Percentiles rank a stretch among this genome's conserved stretches.
Evolutionary conservation across 2,888 invertebrate species (phyloP).

Genomic region (Diarsia brunnea): DNA sequence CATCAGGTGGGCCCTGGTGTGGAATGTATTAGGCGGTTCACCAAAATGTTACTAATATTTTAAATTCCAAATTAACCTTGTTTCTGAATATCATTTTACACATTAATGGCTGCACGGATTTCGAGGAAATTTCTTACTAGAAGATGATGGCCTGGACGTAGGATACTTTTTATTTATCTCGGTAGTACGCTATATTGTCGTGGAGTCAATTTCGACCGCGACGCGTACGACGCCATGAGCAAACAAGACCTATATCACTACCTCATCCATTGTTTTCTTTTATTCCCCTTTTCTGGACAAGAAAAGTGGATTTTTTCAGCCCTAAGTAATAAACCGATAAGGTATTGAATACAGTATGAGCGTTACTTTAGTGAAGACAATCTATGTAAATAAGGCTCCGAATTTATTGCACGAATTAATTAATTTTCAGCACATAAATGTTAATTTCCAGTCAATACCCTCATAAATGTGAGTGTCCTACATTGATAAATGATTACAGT

Average conservation of each 20-base stretch:
- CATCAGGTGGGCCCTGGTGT: constrained; percentile 11
- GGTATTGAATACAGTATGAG: not conserved
- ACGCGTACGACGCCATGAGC: not conserved
- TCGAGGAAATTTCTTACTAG: not conserved
- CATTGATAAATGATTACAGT: constrained; percentile 52
- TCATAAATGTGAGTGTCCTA: constrained; percentile 42
- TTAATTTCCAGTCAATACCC: constrained; percentile 46
- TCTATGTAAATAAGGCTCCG: constrained; percentile 50
- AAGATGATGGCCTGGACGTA: not conserved
- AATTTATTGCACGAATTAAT: constrained; percentile 43
- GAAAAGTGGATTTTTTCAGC: too few species aligned
- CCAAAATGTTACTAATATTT: not conserved
- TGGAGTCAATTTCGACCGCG: not conserved
- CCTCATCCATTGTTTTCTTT: too few species aligned
- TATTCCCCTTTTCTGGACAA: too few species aligned
- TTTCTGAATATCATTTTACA: not conserved
- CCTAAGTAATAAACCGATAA: not conserved
- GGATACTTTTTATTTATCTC: not conserved
- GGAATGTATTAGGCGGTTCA: constrained; percentile 23
- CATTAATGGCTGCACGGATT: not conserved
- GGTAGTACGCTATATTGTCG: not conserved
- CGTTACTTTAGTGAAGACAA: constrained; percentile 2
- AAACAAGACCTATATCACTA: not conserved
- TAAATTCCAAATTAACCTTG: not conserved
- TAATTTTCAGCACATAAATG: constrained; percentile 21